Conservation (phyloP, 2,888 invertebrate species). For the Muscina levida region DNA sequence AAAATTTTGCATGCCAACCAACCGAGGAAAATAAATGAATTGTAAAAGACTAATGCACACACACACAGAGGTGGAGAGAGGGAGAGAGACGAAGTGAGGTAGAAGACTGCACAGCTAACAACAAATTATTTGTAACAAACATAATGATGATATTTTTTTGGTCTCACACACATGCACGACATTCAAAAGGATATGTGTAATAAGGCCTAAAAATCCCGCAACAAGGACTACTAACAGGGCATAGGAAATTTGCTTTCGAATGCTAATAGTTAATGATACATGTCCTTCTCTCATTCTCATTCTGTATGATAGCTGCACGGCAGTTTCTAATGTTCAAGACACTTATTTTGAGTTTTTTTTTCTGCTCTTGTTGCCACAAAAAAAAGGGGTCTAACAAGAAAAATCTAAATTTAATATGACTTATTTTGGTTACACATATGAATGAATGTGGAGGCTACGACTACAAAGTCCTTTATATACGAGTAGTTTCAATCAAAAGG, state of each 20-base stretch:
- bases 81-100: background rate
- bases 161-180: background rate
- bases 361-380: no score
- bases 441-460: no score
- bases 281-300: background rate
- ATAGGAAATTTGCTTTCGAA: constrained; percentile 51
- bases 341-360: background rate
- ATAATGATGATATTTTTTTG: constrained; percentile 23
- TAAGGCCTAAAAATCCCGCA: background rate
- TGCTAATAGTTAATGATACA: constrained; percentile 51
- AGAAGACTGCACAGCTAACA: background rate
- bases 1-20: background rate
- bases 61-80: no score
- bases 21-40: constrained; percentile 66
- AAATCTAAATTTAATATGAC: constrained; percentile 32
- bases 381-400: constrained; percentile 13
- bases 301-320: background rate
- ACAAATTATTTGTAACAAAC: constrained; percentile 25
- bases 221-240: background rate
- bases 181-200: constrained; percentile 18
- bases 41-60: constrained; percentile 52
- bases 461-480: no score
- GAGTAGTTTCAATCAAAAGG: constrained; percentile 67
- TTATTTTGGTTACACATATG: background rate
- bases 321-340: constrained; percentile 9